phyloP scores from a whole-genome alignment of 2,888 invertebrate genomes.

The Standfussiana lucernea region DNA sequence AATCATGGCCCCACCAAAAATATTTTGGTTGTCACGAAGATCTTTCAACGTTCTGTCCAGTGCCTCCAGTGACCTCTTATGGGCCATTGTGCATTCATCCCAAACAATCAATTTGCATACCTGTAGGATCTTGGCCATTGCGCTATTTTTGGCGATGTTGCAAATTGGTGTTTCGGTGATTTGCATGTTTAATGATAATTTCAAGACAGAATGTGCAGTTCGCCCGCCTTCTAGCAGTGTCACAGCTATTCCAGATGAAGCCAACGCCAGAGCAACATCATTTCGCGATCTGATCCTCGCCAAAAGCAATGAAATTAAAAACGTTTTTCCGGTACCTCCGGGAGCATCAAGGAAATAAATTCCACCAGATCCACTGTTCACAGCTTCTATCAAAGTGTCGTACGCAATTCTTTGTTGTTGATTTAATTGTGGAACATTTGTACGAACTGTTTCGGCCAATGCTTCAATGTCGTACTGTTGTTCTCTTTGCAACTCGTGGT shows the following conservation, averaged over 20 bases:
- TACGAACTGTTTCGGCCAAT: background rate
- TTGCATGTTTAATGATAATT: conserved; percentile 6
- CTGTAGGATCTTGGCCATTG: background rate
- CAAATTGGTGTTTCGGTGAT: conserved; percentile 3
- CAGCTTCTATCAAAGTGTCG: background rate
- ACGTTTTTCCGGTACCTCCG: background rate
- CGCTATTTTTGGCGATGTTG: conserved; percentile 13
- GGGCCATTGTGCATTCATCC: background rate
- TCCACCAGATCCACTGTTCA: background rate
- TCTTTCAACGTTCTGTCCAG: conserved; percentile 10
- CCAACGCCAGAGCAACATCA: too few relatives aligned
- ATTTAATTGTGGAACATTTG: background rate
- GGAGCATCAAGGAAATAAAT: background rate
- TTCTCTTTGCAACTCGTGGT: background rate
- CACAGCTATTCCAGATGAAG: conserved; percentile 7
- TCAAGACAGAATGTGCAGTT: background rate
- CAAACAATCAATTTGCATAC: conserved; percentile 8
- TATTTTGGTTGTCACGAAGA: conserved; percentile 1
- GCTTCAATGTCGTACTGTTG: background rate
- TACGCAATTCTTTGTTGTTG: background rate
- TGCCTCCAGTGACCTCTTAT: conserved; percentile 5
- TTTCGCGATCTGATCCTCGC: background rate
- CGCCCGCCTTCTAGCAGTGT: background rate
- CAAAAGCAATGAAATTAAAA: background rate
- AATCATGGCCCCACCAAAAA: background rate